Evolutionary conservation across 2,113 vertebrate genomes (phyloP).

Genomic region (Osmerus mordax): DNA sequence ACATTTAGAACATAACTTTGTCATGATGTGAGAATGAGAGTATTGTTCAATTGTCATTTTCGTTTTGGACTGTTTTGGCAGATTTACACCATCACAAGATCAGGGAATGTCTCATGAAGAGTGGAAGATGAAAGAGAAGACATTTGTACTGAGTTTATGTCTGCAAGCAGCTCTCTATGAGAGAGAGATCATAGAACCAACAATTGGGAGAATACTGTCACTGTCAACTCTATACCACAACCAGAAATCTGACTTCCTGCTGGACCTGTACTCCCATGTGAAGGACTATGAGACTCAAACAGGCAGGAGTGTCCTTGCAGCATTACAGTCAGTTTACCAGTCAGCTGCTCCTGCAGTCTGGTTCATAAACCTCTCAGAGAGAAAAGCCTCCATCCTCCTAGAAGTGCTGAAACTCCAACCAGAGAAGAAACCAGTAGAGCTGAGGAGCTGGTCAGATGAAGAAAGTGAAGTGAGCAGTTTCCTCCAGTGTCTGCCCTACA

Average conservation of each 20-base stretch:
- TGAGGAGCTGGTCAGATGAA: no score
- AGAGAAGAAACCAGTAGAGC: constrained; percentile 22
- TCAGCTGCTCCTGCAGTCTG: no score
- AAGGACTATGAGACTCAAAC: no score
- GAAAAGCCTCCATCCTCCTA: constrained; percentile 19
- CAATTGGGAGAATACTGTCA: not conserved
- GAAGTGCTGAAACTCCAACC: constrained; percentile 35
- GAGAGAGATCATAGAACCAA: not conserved
- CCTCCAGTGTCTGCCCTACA: constrained; percentile 15
- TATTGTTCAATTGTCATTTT: no score
- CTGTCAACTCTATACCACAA: not conserved
- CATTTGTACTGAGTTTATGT: constrained; percentile 23
- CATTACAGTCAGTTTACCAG: no score
- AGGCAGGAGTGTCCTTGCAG: no score
- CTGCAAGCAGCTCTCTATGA: constrained; percentile 21
- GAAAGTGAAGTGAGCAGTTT: no score
- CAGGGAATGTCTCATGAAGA: no score
- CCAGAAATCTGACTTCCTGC: not conserved
- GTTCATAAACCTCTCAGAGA: not conserved
- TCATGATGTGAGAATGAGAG: no score
- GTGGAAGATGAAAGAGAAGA: not conserved
- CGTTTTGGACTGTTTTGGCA: no score
- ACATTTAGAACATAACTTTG: no score
- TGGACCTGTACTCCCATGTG: not conserved
- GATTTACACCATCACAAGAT: no score